phyloP scores from a whole-genome alignment of 2,888 invertebrate genomes.

The Liopterus haemorrhoidalis region DNA sequence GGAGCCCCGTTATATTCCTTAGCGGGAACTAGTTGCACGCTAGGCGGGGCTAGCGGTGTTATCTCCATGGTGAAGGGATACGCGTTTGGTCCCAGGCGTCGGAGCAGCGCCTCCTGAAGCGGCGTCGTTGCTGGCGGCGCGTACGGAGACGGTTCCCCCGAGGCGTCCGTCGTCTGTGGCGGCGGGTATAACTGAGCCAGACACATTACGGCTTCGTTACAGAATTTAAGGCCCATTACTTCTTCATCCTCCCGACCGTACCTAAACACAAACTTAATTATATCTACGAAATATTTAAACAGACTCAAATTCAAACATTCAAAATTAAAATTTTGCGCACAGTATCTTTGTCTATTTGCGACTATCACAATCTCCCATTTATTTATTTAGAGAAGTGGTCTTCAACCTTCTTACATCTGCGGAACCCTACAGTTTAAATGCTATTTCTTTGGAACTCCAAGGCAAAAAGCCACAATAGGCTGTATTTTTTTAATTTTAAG shows the following conservation, averaged over 20 bases:
- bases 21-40: slow-evolving; percentile 83
- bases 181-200: slow-evolving; percentile 80
- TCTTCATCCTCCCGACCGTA: slow-evolving; percentile 97
- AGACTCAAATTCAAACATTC: slow-evolving; percentile 11
- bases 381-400: too few relatives aligned
- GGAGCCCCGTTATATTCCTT: slow-evolving; percentile 88
- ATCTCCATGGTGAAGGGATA: slow-evolving; percentile 76
- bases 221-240: slow-evolving; percentile 95
- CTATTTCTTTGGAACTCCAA: too few relatives aligned
- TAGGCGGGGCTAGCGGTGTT: slow-evolving; percentile 81
- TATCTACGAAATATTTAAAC: slow-evolving; percentile 10
- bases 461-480: too few relatives aligned
- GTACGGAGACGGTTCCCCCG: slow-evolving; percentile 1
- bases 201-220: slow-evolving; percentile 94
- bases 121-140: slow-evolving; percentile 8
- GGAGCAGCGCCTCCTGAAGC: slow-evolving; percentile 71
- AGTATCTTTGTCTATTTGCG: too few relatives aligned
- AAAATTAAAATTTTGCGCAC: background rate
- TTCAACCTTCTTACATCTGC: too few relatives aligned
- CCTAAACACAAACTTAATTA: slow-evolving; percentile 48
- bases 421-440: too few relatives aligned
- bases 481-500: too few relatives aligned
- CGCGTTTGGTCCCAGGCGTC: slow-evolving; percentile 70
- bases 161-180: too few relatives aligned
- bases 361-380: too few relatives aligned